Percentiles rank a stretch among this genome's conserved stretches.
Evolutionary conservation across 2,888 invertebrate genomes (phyloP).

Genomic region (Gasteruption jaculator): DNA sequence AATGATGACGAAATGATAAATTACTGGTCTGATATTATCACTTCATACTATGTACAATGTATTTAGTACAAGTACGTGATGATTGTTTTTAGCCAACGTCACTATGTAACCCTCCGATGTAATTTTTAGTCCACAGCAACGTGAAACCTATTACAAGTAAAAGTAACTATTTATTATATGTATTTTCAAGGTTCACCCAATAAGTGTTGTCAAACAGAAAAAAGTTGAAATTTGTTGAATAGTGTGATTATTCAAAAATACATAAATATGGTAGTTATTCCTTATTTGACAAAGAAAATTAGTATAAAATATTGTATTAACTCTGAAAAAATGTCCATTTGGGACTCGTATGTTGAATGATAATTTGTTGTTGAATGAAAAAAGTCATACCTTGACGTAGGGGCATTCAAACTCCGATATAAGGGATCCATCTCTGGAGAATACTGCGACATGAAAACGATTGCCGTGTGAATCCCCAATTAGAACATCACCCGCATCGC

Average conservation of each 20-base stretch:
- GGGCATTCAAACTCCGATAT: conserved; percentile 95
- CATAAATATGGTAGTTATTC: not conserved
- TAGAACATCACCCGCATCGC: conserved; percentile 92
- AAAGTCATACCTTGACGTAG: conserved; percentile 79
- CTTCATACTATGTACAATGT: conserved; percentile 88
- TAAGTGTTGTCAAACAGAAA: no score
- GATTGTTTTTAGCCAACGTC: conserved; percentile 97
- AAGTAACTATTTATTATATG: no score
- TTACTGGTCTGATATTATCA: conserved; percentile 45
- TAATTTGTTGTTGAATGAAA: not conserved
- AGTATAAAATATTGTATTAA: no score
- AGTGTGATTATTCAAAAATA: not conserved
- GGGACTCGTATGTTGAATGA: no score
- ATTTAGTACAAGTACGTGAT: conserved; percentile 94
- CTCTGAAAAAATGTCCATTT: no score
- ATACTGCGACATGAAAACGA: conserved; percentile 95
- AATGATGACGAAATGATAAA: no score
- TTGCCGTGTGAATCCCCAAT: conserved; percentile 98
- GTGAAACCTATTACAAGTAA: conserved; percentile 91
- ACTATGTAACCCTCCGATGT: conserved; percentile 95
- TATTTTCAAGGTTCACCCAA: no score
- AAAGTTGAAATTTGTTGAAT: not conserved
- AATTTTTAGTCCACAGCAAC: conserved; percentile 96
- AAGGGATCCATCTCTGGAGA: conserved; percentile 80
- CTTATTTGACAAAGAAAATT: conserved; percentile 13